phyloP scores from a whole-genome alignment of 2,113 vertebrate species.

The Petroica traversi region DNA sequence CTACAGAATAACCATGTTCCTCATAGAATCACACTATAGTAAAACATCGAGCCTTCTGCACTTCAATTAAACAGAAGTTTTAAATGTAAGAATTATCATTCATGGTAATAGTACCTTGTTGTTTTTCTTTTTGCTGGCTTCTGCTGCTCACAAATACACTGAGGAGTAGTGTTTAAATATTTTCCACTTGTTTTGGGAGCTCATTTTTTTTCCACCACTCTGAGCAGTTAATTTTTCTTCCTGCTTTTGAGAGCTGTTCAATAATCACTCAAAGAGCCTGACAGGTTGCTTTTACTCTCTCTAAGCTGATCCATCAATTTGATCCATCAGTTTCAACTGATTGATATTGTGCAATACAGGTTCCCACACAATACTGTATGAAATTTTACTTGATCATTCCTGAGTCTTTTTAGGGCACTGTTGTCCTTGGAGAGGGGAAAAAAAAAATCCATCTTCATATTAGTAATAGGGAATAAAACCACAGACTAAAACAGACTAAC shows the following conservation, averaged over 20 bases:
- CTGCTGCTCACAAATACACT: not conserved
- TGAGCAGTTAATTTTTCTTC: not conserved
- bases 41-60: not conserved
- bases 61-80: not conserved
- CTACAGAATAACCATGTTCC: not conserved
- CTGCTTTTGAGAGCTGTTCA: not conserved
- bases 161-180: not conserved
- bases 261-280: not conserved
- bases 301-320: not conserved
- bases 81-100: not conserved
- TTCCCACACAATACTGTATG: not conserved
- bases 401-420: not conserved
- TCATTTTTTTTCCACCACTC: constrained; percentile 14
- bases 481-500: not conserved
- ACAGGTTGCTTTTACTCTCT: not conserved
- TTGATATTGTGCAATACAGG: not conserved
- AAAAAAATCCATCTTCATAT: not conserved
- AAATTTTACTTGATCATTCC: not conserved
- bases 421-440: not conserved
- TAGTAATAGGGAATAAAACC: not conserved
- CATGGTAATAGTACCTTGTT: not conserved
- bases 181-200: not conserved
- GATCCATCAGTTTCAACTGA: not conserved
- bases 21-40: not conserved
- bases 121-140: constrained; percentile 11